Base-by-base conservation (phyloP, 64 coral and sea anemone genomes). In the Trachythela sp. region DNA sequence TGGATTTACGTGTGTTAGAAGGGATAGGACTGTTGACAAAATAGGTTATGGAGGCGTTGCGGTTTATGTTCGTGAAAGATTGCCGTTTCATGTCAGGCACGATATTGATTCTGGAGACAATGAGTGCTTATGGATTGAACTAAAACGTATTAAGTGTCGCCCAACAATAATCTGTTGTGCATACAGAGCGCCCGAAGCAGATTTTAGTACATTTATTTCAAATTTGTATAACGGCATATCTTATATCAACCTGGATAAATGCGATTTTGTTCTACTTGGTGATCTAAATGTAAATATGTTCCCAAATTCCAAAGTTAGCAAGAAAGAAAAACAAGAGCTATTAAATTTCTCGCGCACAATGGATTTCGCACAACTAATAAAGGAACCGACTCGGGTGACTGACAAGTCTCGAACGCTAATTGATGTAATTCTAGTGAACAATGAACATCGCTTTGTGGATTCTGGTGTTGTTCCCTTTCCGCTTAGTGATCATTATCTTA, bases 121-220 rank as follows among this genome's bases (percentile, higher is more conserved):
- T 30, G 85, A 92, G 40, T 88, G 70, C 60, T 87, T 92, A 88
- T 92, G 91, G 85, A 64, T 88, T 88, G 91, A 92, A 83, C 60
- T 88, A 9, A 56, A 39, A 15, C 71, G 91, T 22, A 29, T 24
- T 33, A 84, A 88, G 17, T 92, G 91, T 40, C 50, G 84, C 15
- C 91, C 91, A 1, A 92, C 91, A 36, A 22, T 92, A 26, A 92
- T 92, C 22, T 92, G 91, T 10, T 88, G 91, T 68, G 72, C 85
- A 8, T 92, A 92, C 54, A 92, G 85, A 84, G 86, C 91, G 0
- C 86, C 91, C 31, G 71, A 90, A 26, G 27, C 22, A 9, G 60
- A 84, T 40, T 33, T 41, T 56, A 84, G 26, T 39, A 10, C 30
- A 30, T 90, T 90, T 84, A 90, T 90, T 90, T 84, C 88, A 17